A percentile compares a stretch with the other conserved stretches of the same genome.
phyloP scores from a whole-genome alignment of 2,797 vertebrate genomes.

The Gila robusta region DNA sequence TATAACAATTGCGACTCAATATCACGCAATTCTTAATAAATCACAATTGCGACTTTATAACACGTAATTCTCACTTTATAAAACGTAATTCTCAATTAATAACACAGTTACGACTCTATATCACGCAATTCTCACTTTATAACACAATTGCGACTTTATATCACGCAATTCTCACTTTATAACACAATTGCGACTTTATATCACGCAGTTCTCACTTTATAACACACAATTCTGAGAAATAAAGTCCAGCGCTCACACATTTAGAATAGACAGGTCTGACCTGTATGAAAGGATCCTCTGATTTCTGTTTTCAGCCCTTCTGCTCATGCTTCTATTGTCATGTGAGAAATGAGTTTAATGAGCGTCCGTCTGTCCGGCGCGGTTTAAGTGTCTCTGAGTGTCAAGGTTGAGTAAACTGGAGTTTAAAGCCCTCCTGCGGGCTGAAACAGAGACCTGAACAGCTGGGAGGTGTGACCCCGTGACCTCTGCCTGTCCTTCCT shows the following conservation, averaged over 20 bases:
- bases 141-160: too few species aligned
- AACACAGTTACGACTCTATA: too few species aligned
- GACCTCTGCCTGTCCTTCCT: conserved; percentile 22
- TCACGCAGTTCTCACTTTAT: too few species aligned
- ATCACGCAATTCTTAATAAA: too few species aligned
- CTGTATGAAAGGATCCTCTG: background rate
- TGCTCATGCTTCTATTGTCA: background rate
- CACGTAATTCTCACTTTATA: too few species aligned
- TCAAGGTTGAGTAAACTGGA: conserved; percentile 65
- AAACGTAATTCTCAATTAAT: too few species aligned
- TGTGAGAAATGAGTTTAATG: conserved; percentile 16
- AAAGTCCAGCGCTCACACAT: background rate
- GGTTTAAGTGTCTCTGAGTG: conserved; percentile 59
- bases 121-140: too few species aligned
- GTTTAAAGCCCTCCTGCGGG: conserved; percentile 50
- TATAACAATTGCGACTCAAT: too few species aligned
- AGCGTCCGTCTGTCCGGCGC: conserved; percentile 49
- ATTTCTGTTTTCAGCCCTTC: background rate
- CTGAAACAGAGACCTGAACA: conserved; percentile 33
- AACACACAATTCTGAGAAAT: too few species aligned
- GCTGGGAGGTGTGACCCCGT: conserved; percentile 52
- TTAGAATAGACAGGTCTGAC: background rate
- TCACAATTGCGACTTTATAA: too few species aligned
- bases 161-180: too few species aligned
- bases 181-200: too few species aligned